Evolutionary conservation across 2,797 vertebrate species (phyloP).

Genomic region (Galaxias olidus): DNA sequence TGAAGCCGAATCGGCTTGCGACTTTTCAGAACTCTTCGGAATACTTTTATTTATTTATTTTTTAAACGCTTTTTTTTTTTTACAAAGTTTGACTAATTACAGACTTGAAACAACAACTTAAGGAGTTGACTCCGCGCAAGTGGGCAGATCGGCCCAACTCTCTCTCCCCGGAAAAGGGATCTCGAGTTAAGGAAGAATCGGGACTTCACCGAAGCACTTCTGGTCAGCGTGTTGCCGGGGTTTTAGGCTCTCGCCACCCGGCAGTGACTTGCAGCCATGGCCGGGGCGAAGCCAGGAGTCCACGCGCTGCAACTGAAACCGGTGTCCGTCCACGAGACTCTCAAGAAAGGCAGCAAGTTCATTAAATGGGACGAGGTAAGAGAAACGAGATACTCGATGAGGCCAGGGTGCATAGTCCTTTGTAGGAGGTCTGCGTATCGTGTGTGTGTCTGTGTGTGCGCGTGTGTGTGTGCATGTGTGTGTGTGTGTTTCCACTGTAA

Average conservation of each 20-base stretch:
- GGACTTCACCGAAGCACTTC: conserved; percentile 47
- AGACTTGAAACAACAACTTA: conserved; percentile 17
- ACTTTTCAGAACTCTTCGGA: background rate
- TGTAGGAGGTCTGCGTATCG: conserved; percentile 1
- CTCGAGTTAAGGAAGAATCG: conserved; percentile 28
- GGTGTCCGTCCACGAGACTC: conserved; percentile 80
- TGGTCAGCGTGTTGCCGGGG: conserved; percentile 53
- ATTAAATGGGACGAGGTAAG: conserved; percentile 96
- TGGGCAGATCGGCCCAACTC: conserved; percentile 19
- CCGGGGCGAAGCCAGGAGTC: conserved; percentile 89
- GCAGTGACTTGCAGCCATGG: conserved; percentile 74
- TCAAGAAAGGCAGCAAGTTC: conserved; percentile 88
- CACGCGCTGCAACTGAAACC: conserved; percentile 90
- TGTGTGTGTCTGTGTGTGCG: background rate
- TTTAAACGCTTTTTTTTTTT: background rate
- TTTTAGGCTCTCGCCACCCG: conserved; percentile 70
- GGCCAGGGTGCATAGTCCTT: background rate
- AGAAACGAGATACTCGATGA: background rate
- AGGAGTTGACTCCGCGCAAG: conserved; percentile 27
- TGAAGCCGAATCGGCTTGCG: conserved; percentile 29
- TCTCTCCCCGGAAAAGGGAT: conserved; percentile 44
- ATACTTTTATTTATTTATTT: background rate
- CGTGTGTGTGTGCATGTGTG: conserved; percentile 22
- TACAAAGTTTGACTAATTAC: conserved; percentile 31
- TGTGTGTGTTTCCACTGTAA: conserved; percentile 21